A percentile compares a stretch with the other conserved stretches of the same genome.
Conservation (phyloP, 2,888 invertebrate species). For the Clitarchus hookeri region DNA sequence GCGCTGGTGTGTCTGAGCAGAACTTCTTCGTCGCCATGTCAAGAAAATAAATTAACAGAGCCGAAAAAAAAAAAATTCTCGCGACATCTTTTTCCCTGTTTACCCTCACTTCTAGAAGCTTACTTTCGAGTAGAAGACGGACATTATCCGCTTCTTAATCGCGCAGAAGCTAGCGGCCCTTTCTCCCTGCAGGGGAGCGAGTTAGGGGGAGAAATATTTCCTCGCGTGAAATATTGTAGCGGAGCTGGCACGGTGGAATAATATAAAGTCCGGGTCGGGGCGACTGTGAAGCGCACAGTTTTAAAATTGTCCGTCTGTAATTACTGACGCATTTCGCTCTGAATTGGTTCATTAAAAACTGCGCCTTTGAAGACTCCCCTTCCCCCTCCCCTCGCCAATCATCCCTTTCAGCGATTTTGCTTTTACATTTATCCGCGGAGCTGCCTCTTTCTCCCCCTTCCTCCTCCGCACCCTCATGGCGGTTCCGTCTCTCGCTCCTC, state of each 20-base stretch:
- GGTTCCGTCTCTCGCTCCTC: not conserved
- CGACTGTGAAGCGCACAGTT: slow-evolving; percentile 4
- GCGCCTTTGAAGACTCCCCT: slow-evolving; percentile 29
- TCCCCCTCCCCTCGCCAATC: too few species aligned
- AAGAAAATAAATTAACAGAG: too few species aligned
- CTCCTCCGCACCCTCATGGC: too few species aligned
- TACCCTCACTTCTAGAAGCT: not conserved
- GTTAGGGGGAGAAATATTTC: not conserved
- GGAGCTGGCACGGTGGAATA: not conserved
- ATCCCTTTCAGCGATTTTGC: slow-evolving; percentile 5
- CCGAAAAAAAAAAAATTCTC: not conserved
- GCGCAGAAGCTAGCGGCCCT: not conserved
- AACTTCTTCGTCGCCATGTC: too few species aligned
- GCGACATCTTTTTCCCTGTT: not conserved
- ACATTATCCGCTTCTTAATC: not conserved
- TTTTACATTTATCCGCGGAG: slow-evolving; percentile 26
- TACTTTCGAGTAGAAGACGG: not conserved
- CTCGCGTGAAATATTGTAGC: not conserved
- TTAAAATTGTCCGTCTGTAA: slow-evolving; percentile 30
- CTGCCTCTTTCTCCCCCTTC: not conserved
- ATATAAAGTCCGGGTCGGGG: not conserved
- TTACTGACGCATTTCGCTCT: slow-evolving; percentile 35
- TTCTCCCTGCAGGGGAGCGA: not conserved
- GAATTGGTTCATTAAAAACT: slow-evolving; percentile 37
- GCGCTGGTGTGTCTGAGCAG: too few species aligned